A percentile compares a stretch with the other conserved stretches of the same genome.
phyloP scores from a whole-genome alignment of 2,113 vertebrate species.

The Todiramphus saurophagus region DNA sequence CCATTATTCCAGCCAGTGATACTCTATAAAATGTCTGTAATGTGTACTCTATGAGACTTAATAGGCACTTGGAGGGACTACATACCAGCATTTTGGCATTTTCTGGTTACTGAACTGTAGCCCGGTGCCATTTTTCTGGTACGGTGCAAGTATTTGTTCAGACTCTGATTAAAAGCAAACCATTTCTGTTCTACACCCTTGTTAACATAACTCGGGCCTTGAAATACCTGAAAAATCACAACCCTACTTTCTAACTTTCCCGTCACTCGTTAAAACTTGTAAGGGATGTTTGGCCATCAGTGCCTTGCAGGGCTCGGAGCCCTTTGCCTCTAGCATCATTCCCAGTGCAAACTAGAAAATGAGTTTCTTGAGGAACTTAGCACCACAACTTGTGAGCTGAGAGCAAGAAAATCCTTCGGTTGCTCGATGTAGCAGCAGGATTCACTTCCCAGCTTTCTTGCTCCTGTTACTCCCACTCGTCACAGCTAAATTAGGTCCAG shows the following conservation, averaged over 20 bases:
- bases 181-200: not conserved
- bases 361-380: not conserved
- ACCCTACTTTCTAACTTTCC: not conserved
- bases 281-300: not conserved
- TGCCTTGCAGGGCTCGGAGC: not conserved
- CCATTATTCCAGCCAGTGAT: not conserved
- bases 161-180: not conserved
- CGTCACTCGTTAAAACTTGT: not conserved
- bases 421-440: accelerated
- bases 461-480: not conserved
- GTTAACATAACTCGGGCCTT: not conserved
- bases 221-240: not conserved
- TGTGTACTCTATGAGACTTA: not conserved
- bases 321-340: not conserved
- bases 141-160: not conserved
- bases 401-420: not conserved
- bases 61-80: not conserved
- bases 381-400: not conserved
- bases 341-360: not conserved
- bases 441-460: not conserved
- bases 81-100: not conserved
- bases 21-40: not conserved
- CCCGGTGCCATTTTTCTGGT: not conserved
- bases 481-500: not conserved
- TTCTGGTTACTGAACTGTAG: not conserved